Evolutionary conservation across 2,888 invertebrate genomes (phyloP), one percentile per base, ranked within the genome.

Genomic region (Gortyna flavago): DNA sequence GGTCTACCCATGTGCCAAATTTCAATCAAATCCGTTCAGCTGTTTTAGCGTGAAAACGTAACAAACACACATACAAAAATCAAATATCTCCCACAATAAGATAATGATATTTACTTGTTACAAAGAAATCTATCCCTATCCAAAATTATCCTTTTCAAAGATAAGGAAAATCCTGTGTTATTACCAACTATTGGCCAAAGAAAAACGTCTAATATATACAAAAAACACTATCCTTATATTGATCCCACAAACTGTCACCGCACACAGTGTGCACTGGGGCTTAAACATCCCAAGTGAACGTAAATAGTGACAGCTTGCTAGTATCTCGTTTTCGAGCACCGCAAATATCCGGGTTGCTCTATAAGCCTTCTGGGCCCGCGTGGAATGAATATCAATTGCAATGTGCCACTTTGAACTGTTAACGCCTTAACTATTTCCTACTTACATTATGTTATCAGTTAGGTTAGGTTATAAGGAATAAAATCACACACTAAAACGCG

Each of bases 221-320:
- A 54, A 54, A 54, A 18, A 7, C n/a, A 9, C 7, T 41, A 29
- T 73, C 13, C 32, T 6, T 18, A 32, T 25, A 25, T 48, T 32
- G 21, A n/a, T 51, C 4, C 16, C 25, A 38, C 35, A 29, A 75
- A 75, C 51, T 69, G 44, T 54, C 54, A 57, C 3, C 57, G 4
- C n/a, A 61, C n/a, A 66, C 44, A 51, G 62, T 77, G 71, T 77
- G 83, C 41, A 71, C 51, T 9, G 38, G 35, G 57, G 77, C 76
- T 77, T 71, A 51, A 71, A 67, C 57, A 77, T 76, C 81, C 81
- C 74, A 64, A 76, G 38, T 62, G 54, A 71, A 32, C 77, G 82
- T 75, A 69, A 69, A 79, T 69, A 75, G 51, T 80, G 69, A 80
- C 82, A 75, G 76, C 82, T 69, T 69, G 80, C 65, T 16, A 35